phyloP scores from a whole-genome alignment of 2,113 vertebrate genomes.

The Tachysurus vachellii region DNA sequence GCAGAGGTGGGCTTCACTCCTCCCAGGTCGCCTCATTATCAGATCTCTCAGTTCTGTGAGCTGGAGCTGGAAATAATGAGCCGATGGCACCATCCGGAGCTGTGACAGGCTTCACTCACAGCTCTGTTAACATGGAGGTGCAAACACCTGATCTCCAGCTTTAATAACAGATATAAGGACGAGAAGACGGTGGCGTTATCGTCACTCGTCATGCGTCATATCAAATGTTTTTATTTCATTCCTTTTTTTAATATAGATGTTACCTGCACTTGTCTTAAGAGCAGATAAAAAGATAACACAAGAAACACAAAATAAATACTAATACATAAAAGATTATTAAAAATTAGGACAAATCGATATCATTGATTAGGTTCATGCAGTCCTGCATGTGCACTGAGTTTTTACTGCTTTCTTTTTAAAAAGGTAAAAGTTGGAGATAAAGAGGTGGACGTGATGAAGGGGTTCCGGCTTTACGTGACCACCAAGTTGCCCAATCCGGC shows the following conservation, averaged over 20 bases:
- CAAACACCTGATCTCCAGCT: constrained; percentile 47
- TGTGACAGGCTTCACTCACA: constrained; percentile 44
- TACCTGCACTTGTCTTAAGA: background rate
- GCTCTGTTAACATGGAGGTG: constrained; percentile 46
- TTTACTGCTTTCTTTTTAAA: background rate
- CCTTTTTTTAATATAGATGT: background rate
- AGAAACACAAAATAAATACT: background rate
- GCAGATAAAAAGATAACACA: background rate
- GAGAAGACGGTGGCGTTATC: background rate
- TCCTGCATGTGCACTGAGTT: background rate
- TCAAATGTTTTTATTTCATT: background rate
- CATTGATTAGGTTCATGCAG: background rate
- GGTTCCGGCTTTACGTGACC: constrained; percentile 91
- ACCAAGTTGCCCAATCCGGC: constrained; percentile 91
- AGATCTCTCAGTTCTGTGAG: constrained; percentile 24
- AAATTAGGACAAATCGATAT: background rate
- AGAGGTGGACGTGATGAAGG: constrained; percentile 89
- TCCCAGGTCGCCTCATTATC: constrained; percentile 42
- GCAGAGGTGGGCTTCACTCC: constrained; percentile 15
- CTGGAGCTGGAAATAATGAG: constrained; percentile 37
- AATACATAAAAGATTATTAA: background rate
- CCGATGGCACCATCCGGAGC: background rate
- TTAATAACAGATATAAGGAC: background rate
- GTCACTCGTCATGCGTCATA: constrained; percentile 16
- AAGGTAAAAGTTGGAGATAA: constrained; percentile 97